phyloP scores from a whole-genome alignment of 2,797 vertebrate genomes.

The Chaunax sp. region DNA sequence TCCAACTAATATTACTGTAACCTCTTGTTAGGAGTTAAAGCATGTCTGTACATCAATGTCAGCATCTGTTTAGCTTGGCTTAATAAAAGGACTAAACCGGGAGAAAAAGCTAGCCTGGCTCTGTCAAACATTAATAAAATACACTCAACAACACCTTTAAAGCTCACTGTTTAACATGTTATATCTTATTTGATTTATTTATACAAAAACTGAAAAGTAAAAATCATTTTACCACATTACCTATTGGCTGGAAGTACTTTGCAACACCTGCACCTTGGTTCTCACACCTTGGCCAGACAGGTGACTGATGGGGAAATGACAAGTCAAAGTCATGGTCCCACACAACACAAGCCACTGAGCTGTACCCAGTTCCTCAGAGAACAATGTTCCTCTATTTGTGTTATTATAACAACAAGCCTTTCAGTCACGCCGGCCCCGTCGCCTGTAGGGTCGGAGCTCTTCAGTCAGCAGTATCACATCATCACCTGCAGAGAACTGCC shows the following conservation, averaged over 20 bases:
- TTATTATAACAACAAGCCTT: slow-evolving; percentile 48
- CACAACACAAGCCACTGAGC: slow-evolving; percentile 15
- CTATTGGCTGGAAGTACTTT: not conserved
- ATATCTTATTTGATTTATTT: too few species aligned
- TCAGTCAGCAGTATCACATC: slow-evolving; percentile 28
- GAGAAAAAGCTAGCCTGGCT: too few species aligned
- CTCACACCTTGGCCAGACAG: slow-evolving; percentile 34
- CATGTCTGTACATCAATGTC: too few species aligned
- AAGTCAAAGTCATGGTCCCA: slow-evolving; percentile 27
- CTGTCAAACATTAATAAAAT: too few species aligned
- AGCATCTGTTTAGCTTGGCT: too few species aligned
- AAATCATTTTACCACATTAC: too few species aligned
- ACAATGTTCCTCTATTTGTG: slow-evolving; percentile 45
- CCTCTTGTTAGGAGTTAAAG: too few species aligned
- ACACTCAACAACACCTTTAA: too few species aligned
- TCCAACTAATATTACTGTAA: too few species aligned
- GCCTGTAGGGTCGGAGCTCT: slow-evolving; percentile 33
- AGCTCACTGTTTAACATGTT: too few species aligned
- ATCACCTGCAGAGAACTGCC: slow-evolving; percentile 30
- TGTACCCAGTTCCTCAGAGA: slow-evolving; percentile 44
- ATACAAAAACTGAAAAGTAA: too few species aligned
- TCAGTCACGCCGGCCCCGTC: slow-evolving; percentile 2
- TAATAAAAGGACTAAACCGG: too few species aligned
- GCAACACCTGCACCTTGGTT: slow-evolving; percentile 1
- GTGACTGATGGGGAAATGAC: slow-evolving; percentile 59